Evolutionary conservation across 2,888 invertebrate species (phyloP), one percentile per base, ranked within the genome.

Genomic region (Trachelus iudaicus): DNA sequence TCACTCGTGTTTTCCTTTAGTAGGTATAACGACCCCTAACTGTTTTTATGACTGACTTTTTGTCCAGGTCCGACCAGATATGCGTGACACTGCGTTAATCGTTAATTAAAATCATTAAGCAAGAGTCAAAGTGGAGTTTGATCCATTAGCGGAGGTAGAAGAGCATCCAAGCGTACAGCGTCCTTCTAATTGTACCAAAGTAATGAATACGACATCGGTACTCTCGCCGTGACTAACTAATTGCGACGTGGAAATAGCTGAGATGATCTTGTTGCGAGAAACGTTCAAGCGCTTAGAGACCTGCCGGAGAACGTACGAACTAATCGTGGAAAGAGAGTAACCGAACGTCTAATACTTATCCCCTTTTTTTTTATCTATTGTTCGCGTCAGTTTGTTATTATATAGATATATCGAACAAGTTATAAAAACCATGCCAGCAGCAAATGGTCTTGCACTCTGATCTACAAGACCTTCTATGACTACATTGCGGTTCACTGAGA

Each of bases 231-330:
- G 56, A 23, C 56, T 56, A 85, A 85, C 84, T 85, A 85, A 87
- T 87, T 87, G 85, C 85, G 81, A 84, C 83, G 80, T 83, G 83
- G 84, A 79, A 76, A 75, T 56, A 37, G 33, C 30, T 40, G 2
- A 56, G 23, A 81, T 76, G 0, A 56, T 76, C 34, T 35, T 30
- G 34, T 9, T 56, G 56, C 56, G 56, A 56, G 56, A 56, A 56
- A 56, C 56, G 1, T 56, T 23, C 23, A 23, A 56, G 56, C 56
- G 56, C 23, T 9, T 15, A 23, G 56, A 56, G 23, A 56, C 23
- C 56, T 56, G 56, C 56, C 56, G 56, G 9, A 56, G 56, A 0
- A 56, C 0, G 56, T 56, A 56, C 2, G 56, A 56, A 56, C 23
- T 56, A 56, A 56, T 56, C 23, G 9, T 23, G 56, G 9, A 56